Percentiles rank a stretch among this genome's conserved stretches.
phyloP scores from a whole-genome alignment of 2,888 invertebrate genomes.

The Agrochola litura region DNA sequence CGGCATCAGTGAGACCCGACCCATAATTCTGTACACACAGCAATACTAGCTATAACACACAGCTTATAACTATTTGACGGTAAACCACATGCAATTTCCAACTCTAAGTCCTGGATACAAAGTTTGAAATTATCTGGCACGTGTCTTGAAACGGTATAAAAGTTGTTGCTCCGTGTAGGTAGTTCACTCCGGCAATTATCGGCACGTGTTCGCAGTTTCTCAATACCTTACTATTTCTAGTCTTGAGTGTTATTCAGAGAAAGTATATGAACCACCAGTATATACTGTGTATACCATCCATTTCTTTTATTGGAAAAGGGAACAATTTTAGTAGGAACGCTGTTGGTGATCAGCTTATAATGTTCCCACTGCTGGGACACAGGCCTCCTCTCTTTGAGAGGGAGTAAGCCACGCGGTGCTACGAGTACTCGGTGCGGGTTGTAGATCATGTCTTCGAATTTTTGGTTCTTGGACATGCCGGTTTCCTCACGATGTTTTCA shows the following conservation, averaged over 20 bases:
- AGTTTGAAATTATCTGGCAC: constrained; percentile 46
- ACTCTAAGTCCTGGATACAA: constrained; percentile 21
- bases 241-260: constrained; percentile 59
- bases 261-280: constrained; percentile 49
- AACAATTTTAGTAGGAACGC: constrained; percentile 6
- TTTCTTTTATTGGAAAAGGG: constrained; percentile 48
- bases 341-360: not conserved
- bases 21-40: constrained; percentile 57
- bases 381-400: no score
- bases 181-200: constrained; percentile 78
- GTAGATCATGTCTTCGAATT: no score
- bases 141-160: constrained; percentile 54
- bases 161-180: constrained; percentile 69
- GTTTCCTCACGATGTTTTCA: no score
- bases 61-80: constrained; percentile 58
- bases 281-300: constrained; percentile 17
- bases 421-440: no score
- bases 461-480: no score
- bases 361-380: no score
- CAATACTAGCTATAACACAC: constrained; percentile 56
- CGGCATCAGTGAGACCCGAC: constrained; percentile 39
- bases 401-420: no score
- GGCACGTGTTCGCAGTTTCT: constrained; percentile 79
- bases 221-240: constrained; percentile 74
- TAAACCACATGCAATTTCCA: constrained; percentile 20